phyloP scores from a whole-genome alignment of 2,888 invertebrate species.

The Microctonus aethiopoides region DNA sequence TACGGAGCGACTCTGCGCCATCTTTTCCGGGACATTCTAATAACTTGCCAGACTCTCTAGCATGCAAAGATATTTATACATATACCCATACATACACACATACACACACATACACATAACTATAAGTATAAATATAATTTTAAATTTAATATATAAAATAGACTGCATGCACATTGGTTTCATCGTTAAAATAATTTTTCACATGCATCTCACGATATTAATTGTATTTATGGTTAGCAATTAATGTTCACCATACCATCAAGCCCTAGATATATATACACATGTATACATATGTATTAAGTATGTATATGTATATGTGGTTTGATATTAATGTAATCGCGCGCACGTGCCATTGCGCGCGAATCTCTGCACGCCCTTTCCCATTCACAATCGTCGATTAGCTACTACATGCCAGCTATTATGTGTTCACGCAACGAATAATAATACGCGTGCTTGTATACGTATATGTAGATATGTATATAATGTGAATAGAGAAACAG shows the following conservation, averaged over 20 bases:
- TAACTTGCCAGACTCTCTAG: slow-evolving; percentile 61
- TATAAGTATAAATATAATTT: no score
- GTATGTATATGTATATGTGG: background rate
- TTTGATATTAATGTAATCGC: slow-evolving; percentile 28
- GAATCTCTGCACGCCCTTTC: slow-evolving; percentile 27
- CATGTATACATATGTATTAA: background rate
- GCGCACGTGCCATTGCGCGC: slow-evolving; percentile 35
- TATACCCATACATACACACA: slow-evolving; percentile 13
- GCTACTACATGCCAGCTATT: slow-evolving; percentile 29
- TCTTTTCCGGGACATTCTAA: slow-evolving; percentile 69
- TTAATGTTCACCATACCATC: background rate
- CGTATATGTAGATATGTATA: background rate
- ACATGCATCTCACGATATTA: background rate
- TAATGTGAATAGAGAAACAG: background rate
- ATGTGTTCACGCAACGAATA: slow-evolving; percentile 37
- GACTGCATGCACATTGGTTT: background rate
- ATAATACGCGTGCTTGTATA: slow-evolving; percentile 17
- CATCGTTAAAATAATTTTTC: background rate
- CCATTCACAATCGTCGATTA: slow-evolving; percentile 29
- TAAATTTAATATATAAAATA: background rate
- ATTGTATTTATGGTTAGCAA: slow-evolving; percentile 2
- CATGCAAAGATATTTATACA: slow-evolving; percentile 5
- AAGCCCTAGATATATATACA: background rate
- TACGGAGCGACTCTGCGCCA: slow-evolving; percentile 68
- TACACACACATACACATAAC: background rate